Percentiles rank a stretch among this genome's conserved stretches.
Evolutionary conservation across 2,113 vertebrate genomes (phyloP).

Genomic region (Hirundichthys speculiger): DNA sequence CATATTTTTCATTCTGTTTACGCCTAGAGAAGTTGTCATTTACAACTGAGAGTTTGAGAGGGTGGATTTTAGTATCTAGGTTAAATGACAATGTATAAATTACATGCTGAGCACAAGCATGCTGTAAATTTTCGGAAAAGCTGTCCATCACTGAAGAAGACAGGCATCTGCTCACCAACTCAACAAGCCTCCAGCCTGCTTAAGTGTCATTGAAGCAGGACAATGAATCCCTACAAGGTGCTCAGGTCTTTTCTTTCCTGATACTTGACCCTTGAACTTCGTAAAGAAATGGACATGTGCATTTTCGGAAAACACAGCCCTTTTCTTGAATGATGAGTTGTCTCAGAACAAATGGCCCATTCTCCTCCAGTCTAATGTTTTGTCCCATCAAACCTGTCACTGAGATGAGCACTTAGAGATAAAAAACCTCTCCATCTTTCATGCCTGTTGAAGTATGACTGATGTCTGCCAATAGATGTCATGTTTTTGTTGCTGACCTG

Average conservation of each 20-base stretch:
- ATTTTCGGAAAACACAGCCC: conserved; percentile 29
- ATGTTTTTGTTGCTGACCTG: conserved; percentile 1
- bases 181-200: conserved; percentile 12
- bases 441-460: not conserved
- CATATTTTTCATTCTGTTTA: conserved; percentile 26
- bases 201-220: conserved; percentile 54
- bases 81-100: conserved; percentile 24
- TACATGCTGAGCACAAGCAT: not conserved
- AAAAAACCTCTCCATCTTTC: conserved; percentile 5
- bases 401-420: conserved; percentile 2
- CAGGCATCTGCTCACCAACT: conserved; percentile 14
- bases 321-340: conserved; percentile 30
- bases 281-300: conserved; percentile 18
- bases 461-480: not conserved
- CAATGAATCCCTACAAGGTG: conserved; percentile 29
- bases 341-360: conserved; percentile 18
- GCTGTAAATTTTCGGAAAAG: conserved; percentile 10
- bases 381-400: conserved; percentile 6
- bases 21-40: conserved; percentile 32
- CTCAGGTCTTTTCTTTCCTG: not conserved
- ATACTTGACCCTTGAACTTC: conserved; percentile 46
- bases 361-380: conserved; percentile 37
- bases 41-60: conserved; percentile 12
- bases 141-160: conserved; percentile 28
- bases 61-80: not conserved